Percentiles rank a stretch among this genome's conserved stretches.
These are phyloP conservation scores for Drosophila setifemur DNA, from an alignment of 1,140 invertebrate genomes.

Conservation along the genomic window DNA sequence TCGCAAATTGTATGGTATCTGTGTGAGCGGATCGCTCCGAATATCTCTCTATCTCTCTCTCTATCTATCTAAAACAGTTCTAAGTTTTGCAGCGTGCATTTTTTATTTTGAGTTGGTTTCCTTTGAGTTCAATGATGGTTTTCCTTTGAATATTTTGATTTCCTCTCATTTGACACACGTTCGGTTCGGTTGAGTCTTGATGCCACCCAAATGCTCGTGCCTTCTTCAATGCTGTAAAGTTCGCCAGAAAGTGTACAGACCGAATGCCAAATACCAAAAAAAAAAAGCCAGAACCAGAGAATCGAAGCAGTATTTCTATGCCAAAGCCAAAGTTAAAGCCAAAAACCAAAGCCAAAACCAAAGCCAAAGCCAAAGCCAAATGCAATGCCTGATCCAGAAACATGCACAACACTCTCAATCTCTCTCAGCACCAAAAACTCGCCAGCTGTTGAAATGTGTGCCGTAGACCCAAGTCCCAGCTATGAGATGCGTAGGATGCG, in stretches of 20 bases:
- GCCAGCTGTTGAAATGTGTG: slow-evolving; percentile 45
- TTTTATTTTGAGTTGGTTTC: slow-evolving; percentile 48
- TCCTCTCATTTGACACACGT: slow-evolving; percentile 51
- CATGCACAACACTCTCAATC: slow-evolving; percentile 32
- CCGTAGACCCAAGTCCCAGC: slow-evolving; percentile 26
- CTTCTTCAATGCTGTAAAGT: slow-evolving; percentile 49
- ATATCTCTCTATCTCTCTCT: slow-evolving; percentile 24
- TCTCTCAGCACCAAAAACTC: slow-evolving; percentile 26
- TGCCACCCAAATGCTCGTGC: slow-evolving; percentile 47
- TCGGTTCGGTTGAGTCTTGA: slow-evolving; percentile 58
- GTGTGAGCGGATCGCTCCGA: slow-evolving; percentile 51
- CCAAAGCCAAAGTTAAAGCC: slow-evolving; percentile 29
- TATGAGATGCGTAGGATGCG: slow-evolving; percentile 36
- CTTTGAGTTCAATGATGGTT: slow-evolving; percentile 32
- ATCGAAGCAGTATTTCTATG: slow-evolving; percentile 40
- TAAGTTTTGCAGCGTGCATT: slow-evolving; percentile 65
- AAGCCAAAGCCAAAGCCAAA: slow-evolving; percentile 28
- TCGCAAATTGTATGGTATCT: slow-evolving; percentile 67
- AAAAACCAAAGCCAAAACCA: slow-evolving; percentile 17
- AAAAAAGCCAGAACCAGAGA: too few species aligned
- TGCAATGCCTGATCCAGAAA: slow-evolving; percentile 49
- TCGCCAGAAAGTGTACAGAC: slow-evolving; percentile 52
- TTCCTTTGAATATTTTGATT: slow-evolving; percentile 52
- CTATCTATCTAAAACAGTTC: slow-evolving; percentile 29
- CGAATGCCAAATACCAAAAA: slow-evolving; percentile 7